Percentiles rank a stretch among this genome's conserved stretches.
These are phyloP conservation scores for Dicaeum eximium DNA, from an alignment of 2,113 vertebrate species.

Conservation along the genomic window DNA sequence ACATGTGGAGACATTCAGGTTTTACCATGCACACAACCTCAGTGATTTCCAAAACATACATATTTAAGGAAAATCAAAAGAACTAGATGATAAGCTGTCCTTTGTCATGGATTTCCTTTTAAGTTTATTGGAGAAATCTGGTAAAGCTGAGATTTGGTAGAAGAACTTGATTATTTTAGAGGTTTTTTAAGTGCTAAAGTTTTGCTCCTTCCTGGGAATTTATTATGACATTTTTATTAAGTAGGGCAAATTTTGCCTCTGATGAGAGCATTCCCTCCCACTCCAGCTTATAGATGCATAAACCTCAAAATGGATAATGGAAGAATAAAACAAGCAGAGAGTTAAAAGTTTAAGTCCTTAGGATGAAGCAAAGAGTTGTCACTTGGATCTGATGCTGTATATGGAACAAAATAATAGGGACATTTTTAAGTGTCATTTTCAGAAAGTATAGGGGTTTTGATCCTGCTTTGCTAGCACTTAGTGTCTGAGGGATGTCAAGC, in stretches of 20 bases:
- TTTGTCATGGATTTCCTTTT: background rate
- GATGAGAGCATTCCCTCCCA: background rate
- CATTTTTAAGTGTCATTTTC: background rate
- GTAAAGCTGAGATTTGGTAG: background rate
- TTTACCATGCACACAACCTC: background rate
- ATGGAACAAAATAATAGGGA: background rate
- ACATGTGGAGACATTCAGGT: background rate
- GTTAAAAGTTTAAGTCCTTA: background rate
- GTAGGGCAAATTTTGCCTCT: background rate
- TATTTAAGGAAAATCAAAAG: background rate
- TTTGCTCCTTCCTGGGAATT: background rate
- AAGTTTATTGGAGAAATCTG: background rate
- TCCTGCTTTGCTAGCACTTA: background rate
- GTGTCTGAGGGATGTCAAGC: background rate
- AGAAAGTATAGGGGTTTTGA: background rate
- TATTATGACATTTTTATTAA: background rate
- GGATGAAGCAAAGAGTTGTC: background rate
- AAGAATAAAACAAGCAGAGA: background rate
- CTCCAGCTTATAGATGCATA: background rate
- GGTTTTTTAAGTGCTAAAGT: background rate
- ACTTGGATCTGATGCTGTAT: background rate
- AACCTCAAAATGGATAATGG: background rate
- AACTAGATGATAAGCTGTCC: background rate
- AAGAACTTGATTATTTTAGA: background rate
- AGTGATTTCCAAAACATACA: slow-evolving; percentile 1